Evolutionary conservation across 2,113 vertebrate species (phyloP).

Genomic region (Synodontis membranacea): DNA sequence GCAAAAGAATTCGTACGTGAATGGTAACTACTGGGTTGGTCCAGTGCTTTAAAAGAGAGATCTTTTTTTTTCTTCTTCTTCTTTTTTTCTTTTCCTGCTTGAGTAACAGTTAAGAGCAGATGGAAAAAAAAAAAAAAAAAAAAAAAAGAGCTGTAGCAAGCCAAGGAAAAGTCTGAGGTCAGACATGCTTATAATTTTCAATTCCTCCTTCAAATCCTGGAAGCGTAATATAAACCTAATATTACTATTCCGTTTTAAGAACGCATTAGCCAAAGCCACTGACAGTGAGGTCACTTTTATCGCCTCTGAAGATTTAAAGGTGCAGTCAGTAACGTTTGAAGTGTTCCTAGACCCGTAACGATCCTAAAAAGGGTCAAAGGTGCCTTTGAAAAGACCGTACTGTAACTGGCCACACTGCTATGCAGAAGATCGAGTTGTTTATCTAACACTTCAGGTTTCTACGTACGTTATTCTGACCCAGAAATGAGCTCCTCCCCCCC

Average conservation of each 20-base stretch:
- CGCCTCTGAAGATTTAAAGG: background rate
- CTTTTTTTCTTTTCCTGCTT: conserved; percentile 60
- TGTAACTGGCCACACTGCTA: background rate
- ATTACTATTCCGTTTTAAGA: background rate
- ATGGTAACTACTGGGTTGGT: conserved; percentile 71
- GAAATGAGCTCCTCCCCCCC: background rate
- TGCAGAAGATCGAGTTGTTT: background rate
- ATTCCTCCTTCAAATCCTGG: conserved; percentile 12
- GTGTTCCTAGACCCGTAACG: background rate
- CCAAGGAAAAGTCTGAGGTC: conserved; percentile 61
- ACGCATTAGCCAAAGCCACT: background rate
- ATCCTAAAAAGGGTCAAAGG: background rate
- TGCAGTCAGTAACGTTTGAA: background rate
- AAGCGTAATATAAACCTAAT: background rate
- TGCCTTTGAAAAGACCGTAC: background rate
- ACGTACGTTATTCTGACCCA: background rate
- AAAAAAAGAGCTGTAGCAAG: conserved; percentile 55
- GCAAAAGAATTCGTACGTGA: conserved; percentile 66
- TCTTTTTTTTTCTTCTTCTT: conserved; percentile 61
- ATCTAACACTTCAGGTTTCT: background rate
- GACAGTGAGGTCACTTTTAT: background rate
- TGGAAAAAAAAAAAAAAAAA: conserved; percentile 54
- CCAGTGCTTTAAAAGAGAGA: conserved; percentile 48
- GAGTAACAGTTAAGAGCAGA: conserved; percentile 56
- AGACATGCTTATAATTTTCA: conserved; percentile 1